A percentile compares a stretch with the other conserved stretches of the same genome.
Conservation (phyloP, 2,888 invertebrate species). For the Hyposoter dolosus region DNA sequence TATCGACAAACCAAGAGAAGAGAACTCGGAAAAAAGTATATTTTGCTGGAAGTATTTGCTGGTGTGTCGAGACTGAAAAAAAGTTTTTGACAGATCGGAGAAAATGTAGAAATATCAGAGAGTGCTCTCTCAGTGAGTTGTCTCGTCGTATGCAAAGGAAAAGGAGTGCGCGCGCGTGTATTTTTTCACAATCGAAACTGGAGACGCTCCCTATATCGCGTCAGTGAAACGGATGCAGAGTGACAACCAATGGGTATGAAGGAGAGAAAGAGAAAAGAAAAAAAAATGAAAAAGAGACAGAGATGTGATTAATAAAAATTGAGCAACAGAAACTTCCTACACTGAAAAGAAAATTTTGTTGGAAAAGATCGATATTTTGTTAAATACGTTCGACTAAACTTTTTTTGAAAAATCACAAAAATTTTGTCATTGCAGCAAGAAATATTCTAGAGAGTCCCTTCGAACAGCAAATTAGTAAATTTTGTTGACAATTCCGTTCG, state of each 20-base stretch:
- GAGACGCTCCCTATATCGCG: background rate
- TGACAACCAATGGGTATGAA: background rate
- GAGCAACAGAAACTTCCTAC: conserved; percentile 72
- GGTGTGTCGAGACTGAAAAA: background rate
- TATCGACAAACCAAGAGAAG: background rate
- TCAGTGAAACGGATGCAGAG: background rate
- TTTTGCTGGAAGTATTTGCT: background rate
- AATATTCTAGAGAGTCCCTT: too few species aligned
- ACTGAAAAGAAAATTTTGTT: too few species aligned
- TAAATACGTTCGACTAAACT: too few species aligned
- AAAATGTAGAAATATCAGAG: conserved; percentile 23
- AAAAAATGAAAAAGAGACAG: conserved; percentile 7
- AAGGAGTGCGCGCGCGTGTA: background rate
- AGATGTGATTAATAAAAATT: conserved; percentile 79
- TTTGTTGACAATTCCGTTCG: too few species aligned
- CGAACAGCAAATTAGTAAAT: too few species aligned
- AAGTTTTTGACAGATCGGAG: conserved; percentile 21
- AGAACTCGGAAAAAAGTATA: background rate
- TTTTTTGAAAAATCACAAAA: too few species aligned
- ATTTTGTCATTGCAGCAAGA: too few species aligned
- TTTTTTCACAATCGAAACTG: conserved; percentile 17
- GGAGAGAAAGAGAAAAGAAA: background rate
- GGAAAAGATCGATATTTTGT: too few species aligned
- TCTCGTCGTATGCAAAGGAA: conserved; percentile 22
- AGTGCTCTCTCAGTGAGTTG: background rate